phyloP scores from a whole-genome alignment of 2,888 invertebrate species.

The Allophyes oxyacanthae region DNA sequence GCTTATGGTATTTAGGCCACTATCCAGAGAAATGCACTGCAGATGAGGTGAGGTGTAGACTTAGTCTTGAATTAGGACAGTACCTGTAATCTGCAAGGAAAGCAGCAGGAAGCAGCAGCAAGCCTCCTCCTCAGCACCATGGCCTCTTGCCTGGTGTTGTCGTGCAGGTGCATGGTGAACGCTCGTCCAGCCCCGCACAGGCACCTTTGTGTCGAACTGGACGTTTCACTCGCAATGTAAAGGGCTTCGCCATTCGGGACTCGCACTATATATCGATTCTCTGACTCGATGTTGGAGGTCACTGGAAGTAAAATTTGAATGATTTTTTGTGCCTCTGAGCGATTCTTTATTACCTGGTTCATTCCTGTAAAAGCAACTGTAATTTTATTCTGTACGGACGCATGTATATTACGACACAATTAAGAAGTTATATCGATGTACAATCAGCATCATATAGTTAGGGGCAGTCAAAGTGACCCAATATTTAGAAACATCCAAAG shows the following conservation, averaged over 20 bases:
- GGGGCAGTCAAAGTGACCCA: too few relatives aligned
- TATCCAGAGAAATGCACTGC: too few relatives aligned
- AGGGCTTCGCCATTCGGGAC: conserved; percentile 93
- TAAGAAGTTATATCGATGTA: too few relatives aligned
- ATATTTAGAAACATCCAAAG: too few relatives aligned
- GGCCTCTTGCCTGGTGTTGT: conserved; percentile 95
- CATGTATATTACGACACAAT: too few relatives aligned
- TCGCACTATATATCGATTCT: conserved; percentile 92
- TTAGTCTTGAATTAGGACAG: too few relatives aligned
- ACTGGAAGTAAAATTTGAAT: conserved; percentile 75
- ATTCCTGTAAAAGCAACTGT: too few relatives aligned
- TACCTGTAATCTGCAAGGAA: conserved; percentile 93
- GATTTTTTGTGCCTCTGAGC: too few relatives aligned
- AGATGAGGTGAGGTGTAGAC: neutral
- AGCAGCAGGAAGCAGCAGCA: conserved; percentile 92
- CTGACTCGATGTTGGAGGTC: conserved; percentile 90
- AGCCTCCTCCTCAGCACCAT: conserved; percentile 92
- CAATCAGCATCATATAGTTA: too few relatives aligned
- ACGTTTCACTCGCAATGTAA: conserved; percentile 93
- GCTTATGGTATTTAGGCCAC: too few relatives aligned
- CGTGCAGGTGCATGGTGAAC: conserved; percentile 94
- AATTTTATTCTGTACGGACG: too few relatives aligned
- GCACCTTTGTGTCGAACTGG: conserved; percentile 90
- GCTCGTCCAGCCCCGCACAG: conserved; percentile 93
- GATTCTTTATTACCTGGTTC: too few relatives aligned